Conservation (phyloP, 23 tunicate species). For the Phallusia fumigata region DNA sequence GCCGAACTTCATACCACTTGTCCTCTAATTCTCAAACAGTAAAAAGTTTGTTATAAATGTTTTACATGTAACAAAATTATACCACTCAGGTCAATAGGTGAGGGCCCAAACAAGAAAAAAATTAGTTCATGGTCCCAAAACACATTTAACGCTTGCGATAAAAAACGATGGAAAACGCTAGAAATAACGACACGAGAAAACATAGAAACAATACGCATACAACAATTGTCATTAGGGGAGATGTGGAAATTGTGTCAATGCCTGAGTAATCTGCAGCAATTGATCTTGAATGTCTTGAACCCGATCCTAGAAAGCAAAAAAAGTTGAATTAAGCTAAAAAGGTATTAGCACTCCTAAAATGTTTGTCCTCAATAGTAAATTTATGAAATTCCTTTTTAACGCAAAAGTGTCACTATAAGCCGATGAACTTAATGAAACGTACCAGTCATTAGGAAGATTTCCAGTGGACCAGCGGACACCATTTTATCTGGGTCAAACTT, state of each 20-base stretch:
- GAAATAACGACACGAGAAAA: neutral
- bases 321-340: neutral
- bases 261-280: neutral
- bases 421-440: neutral
- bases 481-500: constrained; percentile 32
- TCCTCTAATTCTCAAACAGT: neutral
- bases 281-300: neutral
- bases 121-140: neutral
- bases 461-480: constrained; percentile 79
- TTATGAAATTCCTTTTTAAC: neutral
- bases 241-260: neutral
- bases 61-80: no score
- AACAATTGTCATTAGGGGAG: neutral
- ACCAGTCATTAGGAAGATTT: constrained; percentile 29
- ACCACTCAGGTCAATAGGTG: no score
- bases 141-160: neutral
- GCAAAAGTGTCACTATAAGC: neutral
- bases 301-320: neutral
- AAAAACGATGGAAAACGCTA: neutral
- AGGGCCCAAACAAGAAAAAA: neutral
- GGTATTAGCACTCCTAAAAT: no score
- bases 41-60: no score
- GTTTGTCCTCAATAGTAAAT: no score
- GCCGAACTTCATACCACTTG: no score
- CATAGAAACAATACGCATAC: neutral